phyloP scores from a whole-genome alignment of 2,797 vertebrate species.

The Malacoctenus gilli region DNA sequence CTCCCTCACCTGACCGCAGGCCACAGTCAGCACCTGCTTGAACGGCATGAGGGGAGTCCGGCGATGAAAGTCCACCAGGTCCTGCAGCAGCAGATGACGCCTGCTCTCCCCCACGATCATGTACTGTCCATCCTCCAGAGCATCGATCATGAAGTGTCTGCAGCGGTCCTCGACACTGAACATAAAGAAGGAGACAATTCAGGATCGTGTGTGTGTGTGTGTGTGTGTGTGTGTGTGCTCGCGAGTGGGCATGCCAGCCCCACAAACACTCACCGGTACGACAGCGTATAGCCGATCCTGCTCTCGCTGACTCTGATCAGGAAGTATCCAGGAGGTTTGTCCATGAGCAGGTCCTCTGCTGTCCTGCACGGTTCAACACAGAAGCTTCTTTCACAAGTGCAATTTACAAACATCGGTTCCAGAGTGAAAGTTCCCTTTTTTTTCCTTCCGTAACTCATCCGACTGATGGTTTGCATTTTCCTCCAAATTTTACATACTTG shows the following conservation, averaged over 20 bases:
- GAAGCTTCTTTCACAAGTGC: slow-evolving; percentile 17
- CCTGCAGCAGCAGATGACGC: slow-evolving; percentile 75
- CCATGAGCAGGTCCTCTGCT: slow-evolving; percentile 80
- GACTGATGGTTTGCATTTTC: too few relatives aligned
- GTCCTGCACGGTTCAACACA: slow-evolving; percentile 64
- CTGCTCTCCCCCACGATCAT: slow-evolving; percentile 75
- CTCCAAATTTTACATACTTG: too few relatives aligned
- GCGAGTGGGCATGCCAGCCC: not conserved
- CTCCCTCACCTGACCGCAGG: slow-evolving; percentile 81
- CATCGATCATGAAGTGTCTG: slow-evolving; percentile 87
- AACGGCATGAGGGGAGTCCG: slow-evolving; percentile 74
- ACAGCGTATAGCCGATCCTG: slow-evolving; percentile 86
- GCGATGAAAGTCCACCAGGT: slow-evolving; percentile 82
- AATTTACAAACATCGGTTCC: too few relatives aligned
- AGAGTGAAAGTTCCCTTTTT: too few relatives aligned
- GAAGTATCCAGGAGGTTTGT: slow-evolving; percentile 81
- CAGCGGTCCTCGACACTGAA: slow-evolving; percentile 75
- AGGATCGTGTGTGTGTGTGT: slow-evolving; percentile 3
- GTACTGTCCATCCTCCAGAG: slow-evolving; percentile 68
- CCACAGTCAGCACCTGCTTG: slow-evolving; percentile 76
- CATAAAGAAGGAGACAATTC: not conserved
- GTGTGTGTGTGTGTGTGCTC: not conserved
- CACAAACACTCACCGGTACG: slow-evolving; percentile 80
- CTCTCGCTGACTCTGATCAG: slow-evolving; percentile 88
- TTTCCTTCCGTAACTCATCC: too few relatives aligned